Base-by-base conservation (phyloP, 2,797 vertebrate species). In the Bufotes viridis region DNA sequence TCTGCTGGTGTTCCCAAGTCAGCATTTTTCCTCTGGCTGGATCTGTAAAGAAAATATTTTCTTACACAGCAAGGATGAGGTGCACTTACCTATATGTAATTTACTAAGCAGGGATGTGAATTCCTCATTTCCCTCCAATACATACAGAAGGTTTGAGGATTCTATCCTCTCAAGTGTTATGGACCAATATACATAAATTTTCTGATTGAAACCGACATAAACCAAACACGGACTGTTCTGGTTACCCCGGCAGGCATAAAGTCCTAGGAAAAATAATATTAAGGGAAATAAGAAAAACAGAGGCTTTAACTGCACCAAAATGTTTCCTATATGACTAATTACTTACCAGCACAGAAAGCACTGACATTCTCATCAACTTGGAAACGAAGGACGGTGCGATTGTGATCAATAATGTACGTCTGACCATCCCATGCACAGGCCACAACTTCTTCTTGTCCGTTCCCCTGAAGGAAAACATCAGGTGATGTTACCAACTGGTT, bases 391-490 rank as follows among this genome's bases (percentile, higher is more conserved):
- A 99, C 98, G 0, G 96, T 97, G 65, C 98, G 95, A 26, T 96
- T 96, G 91, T 99, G 98, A 92, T 99, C 98, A 0, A 99, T 99
- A 91, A 99, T 98, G 89, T 99, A 99, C 0, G 98, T 99, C 91
- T 99, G 98, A 17, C 98, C 98, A 0, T 99, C 98, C 98, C 98
- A 99, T 0, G 98, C 98, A 72, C 98, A 99, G 0, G 98, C 98
- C 0, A 99, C 96, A 90, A 99, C 98, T 91, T 99, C 98, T 90
- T 99, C 98, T 0, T 95, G 94, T 57, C 98, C 98, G 0, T 99
- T 97, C 34, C 98, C 97, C 98, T 99, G 92, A 55, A 92, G 63
- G 1, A 29, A 70, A 6, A 70, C 1, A 78, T 4, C 8, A 26
- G 67, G 12, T 14, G 34, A 7, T 42, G 9, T 9, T 74, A 17